Conservation (phyloP, 1,140 invertebrate species). For the Akabosia matsudoensis region DNA sequence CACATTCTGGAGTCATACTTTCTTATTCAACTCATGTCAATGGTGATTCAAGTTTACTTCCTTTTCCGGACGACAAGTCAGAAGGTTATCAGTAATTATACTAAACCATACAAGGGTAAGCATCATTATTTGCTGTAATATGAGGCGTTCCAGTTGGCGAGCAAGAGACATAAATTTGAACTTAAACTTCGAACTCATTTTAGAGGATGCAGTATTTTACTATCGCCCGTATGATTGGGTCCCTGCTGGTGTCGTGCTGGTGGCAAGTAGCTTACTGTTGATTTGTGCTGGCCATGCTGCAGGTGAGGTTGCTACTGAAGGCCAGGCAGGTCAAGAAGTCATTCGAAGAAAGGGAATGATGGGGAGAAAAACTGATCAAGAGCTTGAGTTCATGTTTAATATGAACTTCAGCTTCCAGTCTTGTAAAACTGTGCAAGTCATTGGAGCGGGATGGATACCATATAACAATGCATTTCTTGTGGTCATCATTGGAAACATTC, state of each 20-base stretch:
- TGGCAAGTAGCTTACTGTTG: background rate
- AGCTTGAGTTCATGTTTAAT: constrained; percentile 34
- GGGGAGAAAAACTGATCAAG: constrained; percentile 37
- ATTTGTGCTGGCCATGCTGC: background rate
- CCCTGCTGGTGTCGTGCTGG: constrained; percentile 20
- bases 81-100: too few relatives aligned
- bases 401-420: constrained; percentile 37
- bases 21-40: background rate
- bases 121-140: too few relatives aligned
- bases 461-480: background rate
- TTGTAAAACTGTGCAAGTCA: constrained; percentile 10
- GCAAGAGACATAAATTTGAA: too few relatives aligned
- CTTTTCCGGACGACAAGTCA: constrained; percentile 16
- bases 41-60: constrained; percentile 29
- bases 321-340: constrained; percentile 40
- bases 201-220: constrained; percentile 1
- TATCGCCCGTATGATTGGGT: constrained; percentile 26
- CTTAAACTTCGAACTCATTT: background rate
- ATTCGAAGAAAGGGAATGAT: constrained; percentile 39
- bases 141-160: too few relatives aligned
- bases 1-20: constrained; percentile 30
- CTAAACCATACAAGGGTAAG: too few relatives aligned
- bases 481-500: too few relatives aligned
- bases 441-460: constrained; percentile 35
- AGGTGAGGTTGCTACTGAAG: constrained; percentile 34